Conservation (phyloP, 2,888 invertebrate genomes). For the Sphaeridia pumilis region DNA sequence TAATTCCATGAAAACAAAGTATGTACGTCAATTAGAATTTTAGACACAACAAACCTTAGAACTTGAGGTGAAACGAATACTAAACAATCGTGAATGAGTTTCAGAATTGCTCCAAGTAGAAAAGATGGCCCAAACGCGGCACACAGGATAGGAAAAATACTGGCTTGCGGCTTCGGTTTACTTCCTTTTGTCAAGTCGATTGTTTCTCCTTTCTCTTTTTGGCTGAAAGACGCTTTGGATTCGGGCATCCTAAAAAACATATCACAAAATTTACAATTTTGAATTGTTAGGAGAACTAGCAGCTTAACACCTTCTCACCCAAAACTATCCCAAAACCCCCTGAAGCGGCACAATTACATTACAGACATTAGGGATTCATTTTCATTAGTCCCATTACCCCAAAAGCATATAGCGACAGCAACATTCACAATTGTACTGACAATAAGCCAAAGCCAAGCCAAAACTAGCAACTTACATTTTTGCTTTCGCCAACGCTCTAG, state of each 20-base stretch:
- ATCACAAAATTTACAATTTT: no score
- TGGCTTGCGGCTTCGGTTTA: slow-evolving; percentile 14
- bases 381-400: no score
- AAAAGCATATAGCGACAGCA: no score
- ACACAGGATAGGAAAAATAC: slow-evolving; percentile 16
- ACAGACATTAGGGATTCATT: no score
- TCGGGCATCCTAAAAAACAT: slow-evolving; percentile 16
- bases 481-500: slow-evolving; percentile 37
- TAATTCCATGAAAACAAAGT: background rate
- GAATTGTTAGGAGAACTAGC: no score
- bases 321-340: slow-evolving; percentile 36
- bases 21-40: background rate
- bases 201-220: slow-evolving; percentile 60
- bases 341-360: no score
- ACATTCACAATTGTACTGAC: no score
- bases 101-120: slow-evolving; percentile 69
- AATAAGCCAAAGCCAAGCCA: no score
- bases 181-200: slow-evolving; percentile 40
- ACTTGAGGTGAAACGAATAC: slow-evolving; percentile 85
- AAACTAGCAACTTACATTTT: slow-evolving; percentile 32
- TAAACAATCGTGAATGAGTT: slow-evolving; percentile 67
- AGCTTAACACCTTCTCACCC: no score
- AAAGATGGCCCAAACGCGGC: slow-evolving; percentile 73
- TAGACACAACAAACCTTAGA: slow-evolving; percentile 66
- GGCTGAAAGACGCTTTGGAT: slow-evolving; percentile 53